Evolutionary conservation across 2,888 invertebrate species (phyloP).

Genomic region (Trichopoda pennipes): DNA sequence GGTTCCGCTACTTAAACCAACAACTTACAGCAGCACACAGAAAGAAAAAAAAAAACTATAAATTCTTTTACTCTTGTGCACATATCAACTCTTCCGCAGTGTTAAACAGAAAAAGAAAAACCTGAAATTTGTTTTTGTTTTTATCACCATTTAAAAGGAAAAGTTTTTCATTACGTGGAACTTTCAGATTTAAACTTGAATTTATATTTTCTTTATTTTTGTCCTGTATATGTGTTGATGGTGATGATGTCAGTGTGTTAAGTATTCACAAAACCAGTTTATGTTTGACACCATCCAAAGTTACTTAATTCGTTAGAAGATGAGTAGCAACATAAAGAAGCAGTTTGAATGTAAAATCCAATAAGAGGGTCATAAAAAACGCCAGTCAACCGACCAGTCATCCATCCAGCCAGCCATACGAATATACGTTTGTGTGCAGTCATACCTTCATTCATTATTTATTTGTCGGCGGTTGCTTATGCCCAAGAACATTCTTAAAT

Average conservation of each 20-base stretch:
- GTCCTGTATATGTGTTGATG: slow-evolving; percentile 30
- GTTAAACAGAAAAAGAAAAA: background rate
- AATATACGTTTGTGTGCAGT: slow-evolving; percentile 43
- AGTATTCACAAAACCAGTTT: slow-evolving; percentile 63
- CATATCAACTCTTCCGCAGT: slow-evolving; percentile 12
- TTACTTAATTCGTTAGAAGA: slow-evolving; percentile 61
- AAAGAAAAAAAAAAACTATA: slow-evolving; percentile 1
- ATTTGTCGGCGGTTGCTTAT: slow-evolving; percentile 42
- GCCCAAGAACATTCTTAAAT: slow-evolving; percentile 34
- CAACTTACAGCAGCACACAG: background rate
- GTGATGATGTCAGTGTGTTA: slow-evolving; percentile 64
- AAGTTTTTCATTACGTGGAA: slow-evolving; percentile 47
- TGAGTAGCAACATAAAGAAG: slow-evolving; percentile 40
- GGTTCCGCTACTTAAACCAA: slow-evolving; percentile 32
- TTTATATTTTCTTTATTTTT: background rate
- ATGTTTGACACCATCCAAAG: slow-evolving; percentile 61
- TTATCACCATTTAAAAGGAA: slow-evolving; percentile 51
- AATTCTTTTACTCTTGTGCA: slow-evolving; percentile 13
- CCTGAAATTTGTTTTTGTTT: slow-evolving; percentile 20
- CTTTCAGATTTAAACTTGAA: slow-evolving; percentile 38
- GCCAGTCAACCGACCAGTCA: slow-evolving; percentile 28
- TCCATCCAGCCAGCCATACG: background rate
- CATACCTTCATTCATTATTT: slow-evolving; percentile 31
- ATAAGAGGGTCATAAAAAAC: slow-evolving; percentile 59
- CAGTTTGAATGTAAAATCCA: slow-evolving; percentile 40